phyloP scores from a whole-genome alignment of 1,140 invertebrate genomes.

The Odontomachus brunneus region DNA sequence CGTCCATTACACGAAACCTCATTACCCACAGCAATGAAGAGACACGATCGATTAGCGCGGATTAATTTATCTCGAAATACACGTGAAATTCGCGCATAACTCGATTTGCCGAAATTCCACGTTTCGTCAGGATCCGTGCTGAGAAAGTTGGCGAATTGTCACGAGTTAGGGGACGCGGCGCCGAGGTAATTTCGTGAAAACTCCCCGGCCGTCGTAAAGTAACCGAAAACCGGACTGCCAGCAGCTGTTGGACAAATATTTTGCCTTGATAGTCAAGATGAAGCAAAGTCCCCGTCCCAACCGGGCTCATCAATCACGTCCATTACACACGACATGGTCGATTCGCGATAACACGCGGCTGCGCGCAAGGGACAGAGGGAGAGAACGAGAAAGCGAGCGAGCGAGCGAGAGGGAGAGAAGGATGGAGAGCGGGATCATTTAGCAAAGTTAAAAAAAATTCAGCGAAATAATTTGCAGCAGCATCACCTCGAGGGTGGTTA shows the following conservation, averaged over 20 bases:
- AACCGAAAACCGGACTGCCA: slow-evolving; percentile 53
- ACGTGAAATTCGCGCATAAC: not conserved
- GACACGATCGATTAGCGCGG: slow-evolving; percentile 24
- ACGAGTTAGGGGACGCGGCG: not conserved
- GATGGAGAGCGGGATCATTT: not conserved
- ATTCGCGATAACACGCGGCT: slow-evolving; percentile 57
- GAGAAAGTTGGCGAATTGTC: slow-evolving; percentile 12
- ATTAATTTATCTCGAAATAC: slow-evolving; percentile 39
- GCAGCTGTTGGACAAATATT: slow-evolving; percentile 67
- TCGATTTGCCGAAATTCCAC: not conserved
- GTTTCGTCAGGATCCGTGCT: not conserved
- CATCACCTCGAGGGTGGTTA: not conserved
- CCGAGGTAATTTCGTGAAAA: not conserved
- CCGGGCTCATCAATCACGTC: slow-evolving; percentile 67
- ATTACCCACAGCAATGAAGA: not conserved
- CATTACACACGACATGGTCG: slow-evolving; percentile 64
- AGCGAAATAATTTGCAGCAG: slow-evolving; percentile 14
- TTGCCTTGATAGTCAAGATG: slow-evolving; percentile 63
- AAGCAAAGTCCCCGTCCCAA: slow-evolving; percentile 53
- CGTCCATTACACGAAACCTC: slow-evolving; percentile 20
- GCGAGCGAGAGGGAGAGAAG: slow-evolving; percentile 12
- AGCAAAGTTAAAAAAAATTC: slow-evolving; percentile 20
- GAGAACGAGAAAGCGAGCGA: slow-evolving; percentile 25
- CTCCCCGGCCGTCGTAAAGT: slow-evolving; percentile 12
- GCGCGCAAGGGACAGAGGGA: not conserved